phyloP scores from a whole-genome alignment of 1,140 invertebrate genomes.

The Eriocheir sinensis region DNA sequence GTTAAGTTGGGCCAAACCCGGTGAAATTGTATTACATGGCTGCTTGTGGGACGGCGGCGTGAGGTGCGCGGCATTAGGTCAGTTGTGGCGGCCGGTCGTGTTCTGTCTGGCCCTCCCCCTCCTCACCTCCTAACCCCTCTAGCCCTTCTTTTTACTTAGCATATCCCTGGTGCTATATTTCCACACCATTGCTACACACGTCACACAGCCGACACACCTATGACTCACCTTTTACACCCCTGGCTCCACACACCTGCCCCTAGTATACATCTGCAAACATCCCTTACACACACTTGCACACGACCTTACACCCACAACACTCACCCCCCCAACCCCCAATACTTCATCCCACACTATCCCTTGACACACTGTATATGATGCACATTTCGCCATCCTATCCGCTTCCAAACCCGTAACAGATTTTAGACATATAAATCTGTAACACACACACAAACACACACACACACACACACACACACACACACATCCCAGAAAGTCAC shows the following conservation, averaged over 20 bases:
- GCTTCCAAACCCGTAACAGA: too few relatives aligned
- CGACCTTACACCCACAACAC: too few relatives aligned
- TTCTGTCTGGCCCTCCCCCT: not conserved
- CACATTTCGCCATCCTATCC: too few relatives aligned
- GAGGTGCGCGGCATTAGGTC: conserved; percentile 53
- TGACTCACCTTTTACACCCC: too few relatives aligned
- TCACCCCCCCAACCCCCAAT: too few relatives aligned
- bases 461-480: not conserved
- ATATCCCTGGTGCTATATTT: not conserved
- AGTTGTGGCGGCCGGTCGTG: conserved; percentile 8
- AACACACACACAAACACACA: not conserved
- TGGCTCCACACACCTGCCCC: not conserved
- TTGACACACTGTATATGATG: too few relatives aligned
- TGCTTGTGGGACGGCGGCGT: conserved; percentile 54
- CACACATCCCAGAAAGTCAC: too few relatives aligned
- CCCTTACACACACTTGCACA: not conserved
- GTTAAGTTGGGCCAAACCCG: conserved; percentile 68
- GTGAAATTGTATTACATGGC: conserved; percentile 75
- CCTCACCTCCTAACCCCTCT: too few relatives aligned
- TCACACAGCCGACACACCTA: too few relatives aligned
- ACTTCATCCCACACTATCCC: too few relatives aligned
- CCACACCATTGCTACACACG: not conserved
- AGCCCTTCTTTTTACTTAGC: not conserved
- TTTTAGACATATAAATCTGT: too few relatives aligned
- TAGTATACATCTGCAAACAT: not conserved